These are phyloP conservation scores for Pycnonotus jocosus DNA, from an alignment of 2,113 vertebrate species.

Conservation along the genomic window DNA sequence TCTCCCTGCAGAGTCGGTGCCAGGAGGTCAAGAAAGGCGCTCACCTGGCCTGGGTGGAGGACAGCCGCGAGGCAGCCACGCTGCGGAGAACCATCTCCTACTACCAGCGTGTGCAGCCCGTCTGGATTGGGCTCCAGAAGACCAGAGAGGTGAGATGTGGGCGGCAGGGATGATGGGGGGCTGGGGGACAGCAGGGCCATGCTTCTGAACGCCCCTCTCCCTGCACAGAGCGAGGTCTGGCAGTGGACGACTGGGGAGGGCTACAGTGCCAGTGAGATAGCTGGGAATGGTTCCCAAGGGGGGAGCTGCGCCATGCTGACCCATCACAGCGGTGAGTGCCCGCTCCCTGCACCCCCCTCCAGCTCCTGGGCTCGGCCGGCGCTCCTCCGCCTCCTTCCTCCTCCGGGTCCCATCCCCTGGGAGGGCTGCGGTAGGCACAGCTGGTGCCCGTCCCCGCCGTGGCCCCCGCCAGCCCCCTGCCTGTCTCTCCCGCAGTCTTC, in stretches of 20 bases:
- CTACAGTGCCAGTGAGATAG: not conserved
- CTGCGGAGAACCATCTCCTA: not conserved
- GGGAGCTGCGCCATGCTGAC: not conserved
- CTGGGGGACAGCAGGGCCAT: fast-evolving
- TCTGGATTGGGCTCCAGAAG: conserved; percentile 60
- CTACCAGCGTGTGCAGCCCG: not conserved
- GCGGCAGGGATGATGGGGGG: fast-evolving
- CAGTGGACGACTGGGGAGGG: not conserved
- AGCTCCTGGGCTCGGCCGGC: fast-evolving
- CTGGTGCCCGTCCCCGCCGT: not conserved
- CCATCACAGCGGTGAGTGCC: conserved; percentile 1
- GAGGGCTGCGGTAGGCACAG: not conserved
- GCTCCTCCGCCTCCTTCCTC: not conserved
- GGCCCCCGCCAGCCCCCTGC: fast-evolving
- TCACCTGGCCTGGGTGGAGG: conserved; percentile 58
- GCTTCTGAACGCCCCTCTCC: not conserved
- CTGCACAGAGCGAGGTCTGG: conserved; percentile 32
- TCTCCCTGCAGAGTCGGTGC: conserved; percentile 26
- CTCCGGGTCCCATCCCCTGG: fast-evolving
- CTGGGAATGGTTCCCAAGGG: fast-evolving
- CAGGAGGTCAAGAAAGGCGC: not conserved
- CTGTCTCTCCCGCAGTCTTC: conserved; percentile 40
- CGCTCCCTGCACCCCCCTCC: fast-evolving
- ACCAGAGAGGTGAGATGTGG: conserved; percentile 14
- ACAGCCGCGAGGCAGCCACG: not conserved